phyloP scores from a whole-genome alignment of 2,797 vertebrate species.

The Mormyrops attenuatus region DNA sequence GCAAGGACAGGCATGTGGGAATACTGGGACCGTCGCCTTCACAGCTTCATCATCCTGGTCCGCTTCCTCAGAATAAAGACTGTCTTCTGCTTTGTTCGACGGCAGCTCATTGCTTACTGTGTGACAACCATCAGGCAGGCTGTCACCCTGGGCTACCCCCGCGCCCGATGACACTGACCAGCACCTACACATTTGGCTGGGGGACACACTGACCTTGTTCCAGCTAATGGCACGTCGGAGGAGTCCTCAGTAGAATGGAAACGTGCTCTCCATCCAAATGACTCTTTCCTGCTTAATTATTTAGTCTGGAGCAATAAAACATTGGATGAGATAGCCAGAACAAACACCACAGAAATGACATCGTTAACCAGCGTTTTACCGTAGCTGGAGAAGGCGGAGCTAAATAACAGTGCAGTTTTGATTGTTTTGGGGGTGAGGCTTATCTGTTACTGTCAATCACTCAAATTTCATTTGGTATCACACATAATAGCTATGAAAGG shows the following conservation, averaged over 20 bases:
- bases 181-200: neutral
- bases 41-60: neutral
- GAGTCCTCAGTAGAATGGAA: neutral
- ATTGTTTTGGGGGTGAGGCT: neutral
- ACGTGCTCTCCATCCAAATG: conserved; percentile 17
- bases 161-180: neutral
- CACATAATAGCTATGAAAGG: neutral
- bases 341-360: conserved; percentile 5
- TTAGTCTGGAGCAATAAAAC: conserved; percentile 17
- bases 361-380: neutral
- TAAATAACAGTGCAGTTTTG: neutral
- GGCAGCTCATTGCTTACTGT: neutral
- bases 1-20: neutral
- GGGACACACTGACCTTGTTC: neutral
- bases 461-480: neutral
- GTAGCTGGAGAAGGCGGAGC: neutral
- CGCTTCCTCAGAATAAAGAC: neutral
- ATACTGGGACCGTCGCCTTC: neutral
- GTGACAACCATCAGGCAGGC: neutral
- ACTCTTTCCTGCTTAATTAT: conserved; percentile 12
- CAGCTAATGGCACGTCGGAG: conserved; percentile 2
- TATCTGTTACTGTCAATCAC: neutral
- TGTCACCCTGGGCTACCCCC: neutral
- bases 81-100: neutral
- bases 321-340: conserved; percentile 1